Base-by-base conservation (phyloP, 2,888 invertebrate species). In the Apotomis turbidana region DNA sequence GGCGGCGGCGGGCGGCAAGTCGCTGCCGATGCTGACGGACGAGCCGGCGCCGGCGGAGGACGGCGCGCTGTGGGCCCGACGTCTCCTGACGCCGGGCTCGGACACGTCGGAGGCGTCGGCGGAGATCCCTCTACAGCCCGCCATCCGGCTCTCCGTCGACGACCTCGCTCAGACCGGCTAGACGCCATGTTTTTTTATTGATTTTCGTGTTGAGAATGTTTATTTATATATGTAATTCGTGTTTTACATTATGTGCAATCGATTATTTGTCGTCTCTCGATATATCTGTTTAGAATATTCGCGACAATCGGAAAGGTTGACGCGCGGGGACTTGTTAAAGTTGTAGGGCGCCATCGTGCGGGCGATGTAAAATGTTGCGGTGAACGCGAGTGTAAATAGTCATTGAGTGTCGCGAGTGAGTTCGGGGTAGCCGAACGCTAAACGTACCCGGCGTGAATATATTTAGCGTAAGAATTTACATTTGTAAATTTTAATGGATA, bases 401-500 rank as follows among this genome's bases (percentile, higher is more conserved):
- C 68, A 78, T 78, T 76, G 75, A 61, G 70, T 55, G 64, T 61
- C 63, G 36, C 69, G 58, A 49, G 68, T 68, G 72, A 74, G 68
- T 66, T 68, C 63, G 68, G 68, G 27, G 62, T 54, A 59, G 62
- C 68, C 63, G 68, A 54, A 52, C 72, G 13, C 41, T 27, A 51
- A 49, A 62, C 46, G 10, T 58, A 52, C 58, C 57, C 68, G 68
- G 44, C 57, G 61, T 61, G 68, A 82, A 81, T 80, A 78, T 81
- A 81, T 84, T 79, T 86, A 89, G 83, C 76, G 75, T 89, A 88
- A 88, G 85, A 80, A 88, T 86, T 88, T 89, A 88, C 87, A 80
- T 87, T 83, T 91, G 91, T 91, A 92, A 89, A 91, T 88, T 89
- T 82, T 81, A 88, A 87, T 87, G 86, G 84, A 88, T 87, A 89